These are phyloP conservation scores for Parazoanthus swiftii DNA, from an alignment of 92 coral and sea anemone species.

Conservation along the genomic window DNA sequence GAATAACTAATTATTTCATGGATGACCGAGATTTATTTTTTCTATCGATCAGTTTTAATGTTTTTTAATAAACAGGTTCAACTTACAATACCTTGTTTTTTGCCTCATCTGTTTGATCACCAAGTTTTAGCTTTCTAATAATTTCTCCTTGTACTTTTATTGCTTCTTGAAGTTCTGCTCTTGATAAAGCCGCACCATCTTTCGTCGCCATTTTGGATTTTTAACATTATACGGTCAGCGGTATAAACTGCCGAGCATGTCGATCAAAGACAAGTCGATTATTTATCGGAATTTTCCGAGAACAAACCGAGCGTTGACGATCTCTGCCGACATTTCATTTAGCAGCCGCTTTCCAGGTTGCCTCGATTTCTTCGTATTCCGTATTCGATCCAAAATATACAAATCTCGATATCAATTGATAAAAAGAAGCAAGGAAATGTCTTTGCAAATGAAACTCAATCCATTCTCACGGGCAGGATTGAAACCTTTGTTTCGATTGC, in stretches of 20 bases:
- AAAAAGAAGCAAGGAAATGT: background rate
- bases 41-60: background rate
- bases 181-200: conserved; percentile 36
- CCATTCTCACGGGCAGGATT: background rate
- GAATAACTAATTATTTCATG: background rate
- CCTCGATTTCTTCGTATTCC: background rate
- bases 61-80: background rate
- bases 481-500: background rate
- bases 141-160: conserved; percentile 77
- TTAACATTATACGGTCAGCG: conserved; percentile 6
- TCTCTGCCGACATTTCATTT: background rate
- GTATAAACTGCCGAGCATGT: background rate
- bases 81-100: conserved; percentile 74
- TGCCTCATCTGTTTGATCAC: conserved; percentile 93
- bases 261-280: background rate
- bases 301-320: conserved; percentile 1
- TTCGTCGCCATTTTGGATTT: conserved; percentile 78
- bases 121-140: conserved; percentile 73
- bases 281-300: conserved; percentile 41
- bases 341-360: too few species aligned
- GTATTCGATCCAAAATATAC: background rate
- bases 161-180: conserved; percentile 80
- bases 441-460: background rate
- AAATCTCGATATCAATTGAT: background rate
- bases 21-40: background rate